phyloP scores from a whole-genome alignment of 2,888 invertebrate species.

The Mesochorus sp. region DNA sequence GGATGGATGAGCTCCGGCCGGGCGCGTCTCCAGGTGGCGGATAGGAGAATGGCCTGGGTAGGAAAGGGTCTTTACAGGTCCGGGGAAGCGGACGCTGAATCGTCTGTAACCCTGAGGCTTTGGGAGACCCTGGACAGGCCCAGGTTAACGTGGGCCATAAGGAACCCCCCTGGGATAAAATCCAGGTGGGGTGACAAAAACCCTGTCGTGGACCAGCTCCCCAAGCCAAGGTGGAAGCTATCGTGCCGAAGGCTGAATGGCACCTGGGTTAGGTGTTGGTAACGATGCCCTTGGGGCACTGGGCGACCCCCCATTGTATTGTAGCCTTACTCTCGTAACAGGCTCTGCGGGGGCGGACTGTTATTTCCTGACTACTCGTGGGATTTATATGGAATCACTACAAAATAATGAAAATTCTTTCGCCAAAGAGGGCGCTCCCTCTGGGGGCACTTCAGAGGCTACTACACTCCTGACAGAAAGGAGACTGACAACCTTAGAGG shows the following conservation, averaged over 20 bases:
- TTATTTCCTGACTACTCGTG: conserved; percentile 37
- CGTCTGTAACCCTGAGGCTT: neutral
- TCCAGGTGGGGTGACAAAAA: neutral
- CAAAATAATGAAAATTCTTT: too few species aligned
- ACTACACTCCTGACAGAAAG: too few species aligned
- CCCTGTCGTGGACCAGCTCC: conserved; percentile 43
- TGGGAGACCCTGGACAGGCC: neutral
- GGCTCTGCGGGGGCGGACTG: conserved; percentile 42
- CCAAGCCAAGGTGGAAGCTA: conserved; percentile 55
- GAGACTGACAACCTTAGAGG: too few species aligned
- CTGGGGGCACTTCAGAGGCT: too few species aligned
- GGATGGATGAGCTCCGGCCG: conserved; percentile 5
- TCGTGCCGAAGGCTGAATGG: conserved; percentile 57
- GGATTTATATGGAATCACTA: neutral
- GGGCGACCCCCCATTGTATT: conserved; percentile 43
- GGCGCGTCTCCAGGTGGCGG: conserved; percentile 31
- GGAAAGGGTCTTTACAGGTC: neutral
- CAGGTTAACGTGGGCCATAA: conserved; percentile 16
- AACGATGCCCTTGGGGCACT: conserved; percentile 53
- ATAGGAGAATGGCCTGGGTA: neutral
- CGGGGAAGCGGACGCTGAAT: neutral
- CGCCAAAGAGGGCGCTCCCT: too few species aligned
- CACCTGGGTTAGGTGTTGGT: conserved; percentile 38
- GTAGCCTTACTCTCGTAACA: conserved; percentile 34
- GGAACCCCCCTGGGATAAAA: conserved; percentile 7